Evolutionary conservation across 2,888 invertebrate species (phyloP), one percentile per base, ranked within the genome.

Genomic region (Periphyllus acericola): DNA sequence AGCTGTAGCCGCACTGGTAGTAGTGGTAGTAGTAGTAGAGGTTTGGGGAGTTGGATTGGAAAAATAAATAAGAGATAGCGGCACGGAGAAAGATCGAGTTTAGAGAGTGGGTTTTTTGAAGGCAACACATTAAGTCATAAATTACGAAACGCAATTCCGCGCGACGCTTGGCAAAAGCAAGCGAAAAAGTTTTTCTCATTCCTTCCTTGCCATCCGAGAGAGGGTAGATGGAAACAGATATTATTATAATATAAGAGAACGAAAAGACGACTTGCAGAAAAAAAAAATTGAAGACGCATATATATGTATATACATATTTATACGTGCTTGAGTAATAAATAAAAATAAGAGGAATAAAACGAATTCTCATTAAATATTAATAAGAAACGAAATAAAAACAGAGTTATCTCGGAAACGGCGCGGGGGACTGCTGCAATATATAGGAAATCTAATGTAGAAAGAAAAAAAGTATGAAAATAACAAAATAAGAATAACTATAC

Each of bases 311-410:
- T 76, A 17, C 29, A 25, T 40, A 25, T 29, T 71, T 71, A 71
- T 71, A 71, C n/a, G 80, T 14, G 66, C 66, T 36, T 25, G 75
- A 66, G 60, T 84, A 76, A 84, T 84, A 84, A 84, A 85, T 85
- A 85, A 85, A 85, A 85, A 76, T 85, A 85, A 85, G 46, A 85
- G 68, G 76, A 85, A 78, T 85, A 85, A 85, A 85, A 85, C 84
- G 84, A 85, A 85, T 85, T 85, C 84, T 85, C 84, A 78, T 85
- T 85, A 85, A 85, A 85, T 85, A 85, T 85, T 85, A 85, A 85
- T 85, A 85, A 76, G 84, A 85, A 85, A 85, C 76, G 76, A 85
- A 85, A 78, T 78, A 85, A 78, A 76, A 78, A 76, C 76, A 25
- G 78, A 85, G 76, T 78, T 85, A 78, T 85, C 83, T 75, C 40